Evolutionary conservation across 1,140 invertebrate species (phyloP).

Genomic region (Drosophila oshimai): DNA sequence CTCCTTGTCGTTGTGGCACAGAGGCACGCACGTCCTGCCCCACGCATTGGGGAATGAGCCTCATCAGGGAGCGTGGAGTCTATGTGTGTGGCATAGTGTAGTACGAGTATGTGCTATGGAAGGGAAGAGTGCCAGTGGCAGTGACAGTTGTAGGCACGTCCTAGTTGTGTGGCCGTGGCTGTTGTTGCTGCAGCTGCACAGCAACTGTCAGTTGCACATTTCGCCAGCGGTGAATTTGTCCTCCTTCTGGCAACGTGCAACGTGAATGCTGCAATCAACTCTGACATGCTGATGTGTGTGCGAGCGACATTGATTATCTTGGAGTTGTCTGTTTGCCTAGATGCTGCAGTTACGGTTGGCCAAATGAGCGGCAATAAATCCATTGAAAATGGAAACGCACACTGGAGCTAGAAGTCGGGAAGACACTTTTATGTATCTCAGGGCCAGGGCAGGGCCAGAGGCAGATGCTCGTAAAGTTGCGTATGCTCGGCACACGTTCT

Average conservation of each 20-base stretch:
- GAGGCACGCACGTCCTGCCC: conserved; percentile 56
- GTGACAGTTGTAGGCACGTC: conserved; percentile 40
- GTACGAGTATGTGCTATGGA: background rate
- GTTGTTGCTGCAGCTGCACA: conserved; percentile 4
- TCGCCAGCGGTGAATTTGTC: conserved; percentile 6
- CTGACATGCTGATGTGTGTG: conserved; percentile 58
- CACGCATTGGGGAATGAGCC: background rate
- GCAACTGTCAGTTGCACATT: conserved; percentile 48
- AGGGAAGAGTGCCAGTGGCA: background rate
- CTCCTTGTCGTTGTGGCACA: conserved; percentile 54
- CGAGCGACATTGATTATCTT: conserved; percentile 70
- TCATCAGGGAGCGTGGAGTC: background rate
- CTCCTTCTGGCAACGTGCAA: background rate
- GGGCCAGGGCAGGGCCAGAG: no score
- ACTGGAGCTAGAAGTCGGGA: conserved; percentile 9
- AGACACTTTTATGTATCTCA: conserved; percentile 36
- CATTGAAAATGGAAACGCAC: conserved; percentile 29
- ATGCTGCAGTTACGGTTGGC: conserved; percentile 11
- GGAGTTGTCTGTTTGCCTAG: conserved; percentile 35
- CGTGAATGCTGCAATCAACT: conserved; percentile 66
- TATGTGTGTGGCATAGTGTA: no score
- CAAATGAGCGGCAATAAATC: conserved; percentile 58
- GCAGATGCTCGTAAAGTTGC: conserved; percentile 34
- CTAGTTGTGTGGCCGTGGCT: conserved; percentile 14
- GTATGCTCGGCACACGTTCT: conserved; percentile 13